Evolutionary conservation across 2,113 vertebrate species (phyloP).

Genomic region (Crotalus viridis): DNA sequence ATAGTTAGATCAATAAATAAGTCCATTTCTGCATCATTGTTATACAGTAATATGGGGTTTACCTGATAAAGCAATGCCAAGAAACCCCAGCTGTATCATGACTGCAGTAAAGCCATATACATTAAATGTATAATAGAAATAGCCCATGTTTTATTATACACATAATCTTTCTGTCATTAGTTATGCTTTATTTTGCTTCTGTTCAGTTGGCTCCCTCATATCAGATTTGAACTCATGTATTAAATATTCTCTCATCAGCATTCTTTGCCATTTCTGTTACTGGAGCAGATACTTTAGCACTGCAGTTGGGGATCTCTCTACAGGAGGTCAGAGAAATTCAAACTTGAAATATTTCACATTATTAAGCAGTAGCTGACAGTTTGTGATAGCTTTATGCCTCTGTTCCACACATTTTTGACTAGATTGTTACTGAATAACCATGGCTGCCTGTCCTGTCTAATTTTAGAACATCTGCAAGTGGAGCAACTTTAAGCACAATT

Average conservation of each 20-base stretch:
- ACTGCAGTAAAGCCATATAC: not conserved
- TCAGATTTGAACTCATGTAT: not conserved
- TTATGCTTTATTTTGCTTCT: not conserved
- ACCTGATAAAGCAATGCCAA: not conserved
- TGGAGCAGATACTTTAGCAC: not conserved
- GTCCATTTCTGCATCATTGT: not conserved
- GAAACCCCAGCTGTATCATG: not conserved
- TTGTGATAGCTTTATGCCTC: not conserved
- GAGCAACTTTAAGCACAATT: not conserved
- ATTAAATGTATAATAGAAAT: not conserved
- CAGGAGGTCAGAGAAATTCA: not conserved
- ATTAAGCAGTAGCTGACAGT: not conserved
- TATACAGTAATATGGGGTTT: not conserved
- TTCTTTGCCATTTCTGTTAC: not conserved
- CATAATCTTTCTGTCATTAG: not conserved
- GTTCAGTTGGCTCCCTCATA: not conserved
- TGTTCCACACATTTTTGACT: not conserved
- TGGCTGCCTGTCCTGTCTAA: not conserved
- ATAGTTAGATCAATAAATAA: not conserved
- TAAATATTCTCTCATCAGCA: not conserved
- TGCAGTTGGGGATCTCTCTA: fast-evolving
- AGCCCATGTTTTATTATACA: not conserved
- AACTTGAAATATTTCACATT: not conserved
- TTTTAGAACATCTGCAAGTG: not conserved
- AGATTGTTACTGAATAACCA: not conserved